Base-by-base conservation (phyloP, 2,113 vertebrate species). In the Pan troglodytes region DNA sequence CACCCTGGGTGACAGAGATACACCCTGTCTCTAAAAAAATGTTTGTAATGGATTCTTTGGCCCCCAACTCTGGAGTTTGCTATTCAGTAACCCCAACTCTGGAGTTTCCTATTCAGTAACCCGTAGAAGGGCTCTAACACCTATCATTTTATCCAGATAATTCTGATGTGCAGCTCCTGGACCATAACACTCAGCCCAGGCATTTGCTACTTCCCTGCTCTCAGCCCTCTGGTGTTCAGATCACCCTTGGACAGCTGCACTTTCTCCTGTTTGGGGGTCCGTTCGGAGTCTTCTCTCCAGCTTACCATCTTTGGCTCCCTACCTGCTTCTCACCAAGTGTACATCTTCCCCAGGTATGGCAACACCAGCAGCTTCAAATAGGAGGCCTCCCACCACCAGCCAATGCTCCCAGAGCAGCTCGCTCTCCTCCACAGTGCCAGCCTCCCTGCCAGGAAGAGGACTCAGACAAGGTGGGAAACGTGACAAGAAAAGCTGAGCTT, bases 391-490 rank as follows among this genome's bases (percentile, higher is more conserved):
- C 38, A 17, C 61, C 6, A 5, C 13, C 50, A n/a, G 16, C 27
- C 16, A 52, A 22, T 3, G 40, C 9, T 20, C 0, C 13, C 38
- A 57, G 55, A 61, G 83, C 18, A 45, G 7, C 11, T 43, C 1
- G 0, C 38, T 50, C 8, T 50, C 40, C 8, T 40, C 75, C 20
- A 1, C 1, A 9, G 22, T 1, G 0, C 61, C 55, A 20, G 30
- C 52, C 35, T 38, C 5, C 35, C 17, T 14, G 4, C 52, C 45
- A 52, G 27, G 35, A 45, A 27, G 80, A 92, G 25, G 50, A 68
- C 23, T 8, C 0, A 11, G 13, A 64, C 5, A 3, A 3, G 0
- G 2, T 75, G 13, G 84, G 8, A 10, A 52, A 38, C 4, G 20
- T 45, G 81, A 27, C n/a, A 50, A 35, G 12, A 2, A 75, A 8